phyloP scores from a whole-genome alignment of 2,113 vertebrate species.

The Salvelinus fontinalis region DNA sequence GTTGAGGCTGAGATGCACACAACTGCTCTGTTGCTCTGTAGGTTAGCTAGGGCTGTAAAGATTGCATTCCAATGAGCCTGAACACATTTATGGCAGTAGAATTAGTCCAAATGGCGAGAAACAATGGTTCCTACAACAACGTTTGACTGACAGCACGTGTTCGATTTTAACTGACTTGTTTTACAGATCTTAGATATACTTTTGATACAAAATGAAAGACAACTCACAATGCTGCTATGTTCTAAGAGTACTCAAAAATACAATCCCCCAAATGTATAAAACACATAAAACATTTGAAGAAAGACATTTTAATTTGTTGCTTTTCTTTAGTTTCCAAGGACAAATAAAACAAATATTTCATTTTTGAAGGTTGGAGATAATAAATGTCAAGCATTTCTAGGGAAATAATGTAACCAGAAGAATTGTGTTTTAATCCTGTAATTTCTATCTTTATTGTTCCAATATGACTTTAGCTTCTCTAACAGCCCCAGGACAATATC shows the following conservation, averaged over 20 bases:
- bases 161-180: not conserved
- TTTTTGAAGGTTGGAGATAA: too few species aligned
- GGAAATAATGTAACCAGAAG: not conserved
- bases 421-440: not conserved
- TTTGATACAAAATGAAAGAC: not conserved
- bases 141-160: not conserved
- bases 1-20: too few species aligned
- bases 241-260: not conserved
- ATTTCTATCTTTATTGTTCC: not conserved
- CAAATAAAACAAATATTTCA: not conserved
- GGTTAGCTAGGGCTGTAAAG: conserved; percentile 57
- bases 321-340: not conserved
- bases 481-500: not conserved
- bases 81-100: conserved; percentile 51
- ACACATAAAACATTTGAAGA: not conserved
- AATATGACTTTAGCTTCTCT: not conserved
- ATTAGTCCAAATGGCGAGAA: conserved; percentile 26
- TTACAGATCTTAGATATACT: not conserved
- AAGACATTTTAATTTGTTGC: not conserved
- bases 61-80: conserved; percentile 65
- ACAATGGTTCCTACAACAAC: not conserved
- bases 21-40: too few species aligned
- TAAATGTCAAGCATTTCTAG: not conserved
- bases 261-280: not conserved
- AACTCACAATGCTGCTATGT: not conserved